Base-by-base conservation (phyloP, 2,797 vertebrate species). In the Peromyscus melanophrys region DNA sequence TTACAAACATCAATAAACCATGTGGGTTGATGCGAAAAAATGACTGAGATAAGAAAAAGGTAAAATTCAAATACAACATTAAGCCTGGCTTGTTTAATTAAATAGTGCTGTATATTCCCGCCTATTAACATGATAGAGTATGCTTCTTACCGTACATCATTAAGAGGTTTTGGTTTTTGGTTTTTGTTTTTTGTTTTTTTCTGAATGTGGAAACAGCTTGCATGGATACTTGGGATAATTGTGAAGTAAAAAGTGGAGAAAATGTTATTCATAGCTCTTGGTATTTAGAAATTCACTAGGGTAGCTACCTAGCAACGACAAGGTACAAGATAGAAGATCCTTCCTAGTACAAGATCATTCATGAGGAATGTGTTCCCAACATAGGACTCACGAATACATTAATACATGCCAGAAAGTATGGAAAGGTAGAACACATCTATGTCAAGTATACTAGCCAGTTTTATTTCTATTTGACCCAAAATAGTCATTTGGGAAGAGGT, bases 381-480 rank as follows among this genome's bases (percentile, higher is more conserved):
- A 95, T 8, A 96, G 69, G 76, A 81, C 84, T 95, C 65, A 89
- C 34, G 93, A 90, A 37, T 82, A 25, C 34, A 90, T 23, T 92
- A 77, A 49, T 75, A 90, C 13, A 75, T 81, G 69, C 23, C 34
- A 93, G 89, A 84, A 95, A 94, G 80, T 31, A 77, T 23, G 13
- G 55, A 65, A 96, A 55, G 61, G 31, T 34, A 23, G 31, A 59
- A 3, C 23, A 27, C 8, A 65, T 49, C 61, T 85, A 31, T 65
- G 27, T 31, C 59, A 46, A 65, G 27, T 29, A 25, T 46, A 29
- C 43, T 85, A 5, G 19, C 29, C 40, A 85, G 29, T 34, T 67
- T 67, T 65, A 84, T 84, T 65, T 85, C 21, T 7, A 84, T 31
- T 34, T 46, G 40, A 65, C 61, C 65, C 59, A 84, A 84, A 84